Base-by-base conservation (phyloP, 2,888 invertebrate genomes). In the Diarsia brunnea region DNA sequence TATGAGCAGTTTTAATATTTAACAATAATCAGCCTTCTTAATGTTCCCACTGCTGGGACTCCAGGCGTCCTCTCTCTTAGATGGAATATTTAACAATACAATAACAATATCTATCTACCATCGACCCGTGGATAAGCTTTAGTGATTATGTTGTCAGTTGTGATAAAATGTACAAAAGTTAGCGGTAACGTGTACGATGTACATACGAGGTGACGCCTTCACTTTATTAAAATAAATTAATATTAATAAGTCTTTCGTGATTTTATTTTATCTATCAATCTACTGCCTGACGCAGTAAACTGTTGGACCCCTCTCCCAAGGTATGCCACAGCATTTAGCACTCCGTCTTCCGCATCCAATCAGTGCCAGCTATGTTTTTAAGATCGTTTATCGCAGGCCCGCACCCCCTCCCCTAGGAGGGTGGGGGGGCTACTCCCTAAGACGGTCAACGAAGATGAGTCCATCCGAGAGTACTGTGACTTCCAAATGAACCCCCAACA, bases 141-240 rank as follows among this genome's bases (percentile, higher is more conserved):
- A 95, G 89, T 86, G 75, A 87, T 93, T 92, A 91, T 94, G 94
- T 95, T 95, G 87, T 94, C 93, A 90, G 91, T 95, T 95, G 96
- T 96, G 96, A 96, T 96, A 95, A 87, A 90, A 87, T 95, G 95
- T 96, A 96, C 95, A 95, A 95, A 95, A 81, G 87, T 93, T 93
- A 93, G 92, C 91, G 90, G 90, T 93, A 89, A 74, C 27, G 65
- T 84, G 84, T 86, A 80, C 79, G 80, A 73, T 88, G 87, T 89
- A 90, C 89, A 91, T 91, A 90, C 86, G 89, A 83, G 84, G 84
- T 85, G 90, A 91, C 90, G 95, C 95, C 95, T 95, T 95, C 91
- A 91, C 86, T 92, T 90, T 88, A 93, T 90, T 93, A 92, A 79
- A 88, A 87, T 79, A 79, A 79, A 79, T 61, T 53, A 65, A 87